These are phyloP conservation scores for Peromyscus polionotus DNA, from an alignment of 2,113 vertebrate species.

Conservation along the genomic window DNA sequence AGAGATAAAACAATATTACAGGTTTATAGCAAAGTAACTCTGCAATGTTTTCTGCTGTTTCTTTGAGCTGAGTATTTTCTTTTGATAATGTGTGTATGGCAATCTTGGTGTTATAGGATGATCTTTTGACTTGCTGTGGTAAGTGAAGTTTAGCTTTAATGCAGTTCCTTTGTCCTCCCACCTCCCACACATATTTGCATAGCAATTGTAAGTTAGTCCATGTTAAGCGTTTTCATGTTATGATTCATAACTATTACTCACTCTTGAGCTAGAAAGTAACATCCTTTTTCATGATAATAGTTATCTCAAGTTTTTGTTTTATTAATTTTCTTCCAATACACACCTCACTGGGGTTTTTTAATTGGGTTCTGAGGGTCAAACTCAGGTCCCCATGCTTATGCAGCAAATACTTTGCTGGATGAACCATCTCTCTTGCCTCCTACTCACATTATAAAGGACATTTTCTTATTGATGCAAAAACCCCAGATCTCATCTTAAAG, in stretches of 20 bases:
- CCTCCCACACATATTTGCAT: neutral
- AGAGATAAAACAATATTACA: neutral
- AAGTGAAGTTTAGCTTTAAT: neutral
- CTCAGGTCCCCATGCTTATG: neutral
- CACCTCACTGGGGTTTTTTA: neutral
- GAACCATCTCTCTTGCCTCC: neutral
- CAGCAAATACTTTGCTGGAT: neutral
- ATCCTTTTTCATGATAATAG: conserved; percentile 3
- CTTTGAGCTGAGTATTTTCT: neutral
- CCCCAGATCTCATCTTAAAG: neutral
- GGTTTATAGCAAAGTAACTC: neutral
- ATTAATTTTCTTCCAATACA: conserved; percentile 31
- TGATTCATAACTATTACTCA: neutral
- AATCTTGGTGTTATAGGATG: neutral
- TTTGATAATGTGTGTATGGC: neutral
- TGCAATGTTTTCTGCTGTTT: neutral
- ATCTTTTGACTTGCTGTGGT: conserved; percentile 25
- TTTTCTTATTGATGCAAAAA: neutral
- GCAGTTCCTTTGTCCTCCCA: neutral
- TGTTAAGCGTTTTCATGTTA: conserved; percentile 1
- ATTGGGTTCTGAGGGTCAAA: neutral
- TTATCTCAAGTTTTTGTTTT: neutral
- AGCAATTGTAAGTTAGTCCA: neutral
- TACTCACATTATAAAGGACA: neutral
- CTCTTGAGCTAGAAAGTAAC: conserved; percentile 5